phyloP scores from a whole-genome alignment of 2,797 vertebrate species.

The Myotis daubentonii region DNA sequence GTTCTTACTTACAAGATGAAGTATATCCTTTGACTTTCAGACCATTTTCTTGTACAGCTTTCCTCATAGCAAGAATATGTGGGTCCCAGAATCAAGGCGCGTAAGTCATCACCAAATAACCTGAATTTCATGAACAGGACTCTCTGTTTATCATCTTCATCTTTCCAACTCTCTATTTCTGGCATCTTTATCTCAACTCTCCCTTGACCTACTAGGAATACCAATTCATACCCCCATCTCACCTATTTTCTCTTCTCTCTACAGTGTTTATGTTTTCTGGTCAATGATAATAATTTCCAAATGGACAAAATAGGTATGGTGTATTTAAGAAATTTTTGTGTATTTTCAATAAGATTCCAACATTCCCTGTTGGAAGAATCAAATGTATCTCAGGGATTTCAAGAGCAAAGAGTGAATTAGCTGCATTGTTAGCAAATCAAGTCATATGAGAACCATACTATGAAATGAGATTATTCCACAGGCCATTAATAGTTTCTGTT shows the following conservation, averaged over 20 bases:
- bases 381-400: constrained; percentile 4
- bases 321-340: neutral
- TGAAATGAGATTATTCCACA: neutral
- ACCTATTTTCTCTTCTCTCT: neutral
- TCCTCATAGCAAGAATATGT: neutral
- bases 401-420: neutral
- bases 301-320: neutral
- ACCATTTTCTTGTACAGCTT: neutral
- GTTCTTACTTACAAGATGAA: neutral
- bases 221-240: neutral
- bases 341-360: neutral
- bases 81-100: neutral
- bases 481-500: neutral
- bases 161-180: neutral
- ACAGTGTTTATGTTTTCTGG: neutral
- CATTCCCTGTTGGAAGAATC: neutral
- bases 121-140: neutral
- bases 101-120: neutral
- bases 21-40: neutral
- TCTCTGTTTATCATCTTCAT: neutral
- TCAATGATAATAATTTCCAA: neutral
- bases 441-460: neutral
- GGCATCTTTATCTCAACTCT: neutral
- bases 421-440: neutral
- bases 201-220: neutral